Conservation (phyloP, 2,113 vertebrate genomes). For the Myotis yumanensis region DNA sequence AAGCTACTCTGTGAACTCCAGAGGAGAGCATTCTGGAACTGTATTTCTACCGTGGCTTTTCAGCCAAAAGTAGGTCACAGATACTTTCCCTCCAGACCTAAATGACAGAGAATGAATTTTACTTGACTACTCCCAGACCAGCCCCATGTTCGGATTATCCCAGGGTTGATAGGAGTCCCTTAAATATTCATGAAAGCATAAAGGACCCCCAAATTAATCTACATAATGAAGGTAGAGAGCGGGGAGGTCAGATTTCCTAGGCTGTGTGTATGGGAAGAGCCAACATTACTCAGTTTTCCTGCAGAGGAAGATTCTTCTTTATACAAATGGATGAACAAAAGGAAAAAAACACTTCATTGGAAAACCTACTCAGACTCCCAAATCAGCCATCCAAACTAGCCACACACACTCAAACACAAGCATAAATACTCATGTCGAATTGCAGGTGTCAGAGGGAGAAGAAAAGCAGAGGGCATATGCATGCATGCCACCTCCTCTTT, state of each 20-base stretch:
- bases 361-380: conserved; percentile 28
- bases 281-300: neutral
- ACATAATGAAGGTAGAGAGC: neutral
- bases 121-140: neutral
- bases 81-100: neutral
- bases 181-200: conserved; percentile 53
- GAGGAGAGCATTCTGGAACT: neutral
- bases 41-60: neutral
- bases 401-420: neutral
- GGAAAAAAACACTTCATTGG: neutral
- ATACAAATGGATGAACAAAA: conserved; percentile 2
- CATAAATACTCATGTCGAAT: neutral
- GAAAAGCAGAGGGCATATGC: neutral
- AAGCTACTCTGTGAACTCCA: neutral
- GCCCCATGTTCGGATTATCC: neutral
- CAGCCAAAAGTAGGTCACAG: neutral
- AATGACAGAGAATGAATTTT: conserved; percentile 29
- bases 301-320: neutral
- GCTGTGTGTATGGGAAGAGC: neutral
- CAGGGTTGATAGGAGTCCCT: neutral
- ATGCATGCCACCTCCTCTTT: neutral
- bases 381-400: neutral
- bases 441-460: neutral
- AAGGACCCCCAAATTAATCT: neutral
- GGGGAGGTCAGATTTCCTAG: neutral